These are phyloP conservation scores for Hemichromis elongatus DNA, from an alignment of 2,113 vertebrate genomes.

Conservation along the genomic window DNA sequence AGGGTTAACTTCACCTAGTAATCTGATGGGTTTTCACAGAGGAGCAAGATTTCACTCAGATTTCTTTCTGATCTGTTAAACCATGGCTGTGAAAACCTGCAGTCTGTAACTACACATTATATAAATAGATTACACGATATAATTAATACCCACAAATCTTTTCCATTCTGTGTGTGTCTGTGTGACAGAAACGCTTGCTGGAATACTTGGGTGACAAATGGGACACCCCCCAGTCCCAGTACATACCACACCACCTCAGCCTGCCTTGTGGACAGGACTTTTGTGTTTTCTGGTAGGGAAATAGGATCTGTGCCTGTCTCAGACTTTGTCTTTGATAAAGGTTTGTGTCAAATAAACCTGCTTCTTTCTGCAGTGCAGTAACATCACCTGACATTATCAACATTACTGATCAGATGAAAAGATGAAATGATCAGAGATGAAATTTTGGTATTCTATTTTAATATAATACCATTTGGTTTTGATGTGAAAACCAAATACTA, in stretches of 20 bases:
- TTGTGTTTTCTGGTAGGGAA: conserved; percentile 87
- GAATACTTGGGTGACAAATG: conserved; percentile 70
- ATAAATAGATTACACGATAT: background rate
- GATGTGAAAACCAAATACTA: too few species aligned
- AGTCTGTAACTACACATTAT: background rate
- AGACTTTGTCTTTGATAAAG: conserved; percentile 70
- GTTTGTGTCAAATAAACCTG: too few species aligned
- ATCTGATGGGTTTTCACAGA: background rate
- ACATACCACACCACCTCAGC: conserved; percentile 87
- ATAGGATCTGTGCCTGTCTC: conserved; percentile 78
- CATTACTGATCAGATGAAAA: too few species aligned
- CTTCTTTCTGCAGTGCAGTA: background rate
- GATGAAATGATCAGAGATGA: too few species aligned
- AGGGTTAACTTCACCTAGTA: background rate
- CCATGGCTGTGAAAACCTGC: background rate
- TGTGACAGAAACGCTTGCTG: conserved; percentile 76
- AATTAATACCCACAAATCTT: background rate
- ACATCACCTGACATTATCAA: too few species aligned
- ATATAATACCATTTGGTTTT: too few species aligned
- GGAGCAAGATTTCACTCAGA: background rate
- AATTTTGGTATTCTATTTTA: too few species aligned
- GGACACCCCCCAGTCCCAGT: conserved; percentile 74
- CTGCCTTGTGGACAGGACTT: conserved; percentile 75
- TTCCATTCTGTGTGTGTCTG: background rate
- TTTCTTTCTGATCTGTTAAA: background rate